Evolutionary conservation across 2,888 invertebrate species (phyloP), one percentile per base, ranked within the genome.

Genomic region (Ophion obscuratus): DNA sequence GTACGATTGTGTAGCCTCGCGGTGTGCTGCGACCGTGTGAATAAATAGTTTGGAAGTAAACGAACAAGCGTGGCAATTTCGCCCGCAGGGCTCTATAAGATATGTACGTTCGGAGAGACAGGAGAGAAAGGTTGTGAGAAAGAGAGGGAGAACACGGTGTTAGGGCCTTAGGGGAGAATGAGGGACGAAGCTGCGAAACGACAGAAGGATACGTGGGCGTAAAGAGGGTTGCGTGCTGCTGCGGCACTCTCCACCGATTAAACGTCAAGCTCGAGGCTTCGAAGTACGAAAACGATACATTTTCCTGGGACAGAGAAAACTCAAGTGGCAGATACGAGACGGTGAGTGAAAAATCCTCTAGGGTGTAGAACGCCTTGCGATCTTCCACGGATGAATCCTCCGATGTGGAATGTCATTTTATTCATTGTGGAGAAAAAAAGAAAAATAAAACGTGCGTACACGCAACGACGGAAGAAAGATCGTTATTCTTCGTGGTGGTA

Each of bases 1-100:
- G 75, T 78, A 85, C 81, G 78, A 76, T 75, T 57, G 59, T 11
- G 66, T n/a, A 40, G 61, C 24, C 77, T 47, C 36, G 64, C 53
- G 3, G 53, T 20, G 59, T 64, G 64, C 57, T 70, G 66, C 64
- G 44, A 27, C 64, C 57, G 64, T 74, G 85, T 85, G 82, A 82
- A 85, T 82, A 82, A 85, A 85, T 82, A 79, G 70, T 67, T 70
- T 40, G 61, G 76, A 82, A 77, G 75, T 85, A 79, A 82, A 71
- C 61, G 82, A 82, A 76, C 75, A 75, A 66, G 10, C 40, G 66
- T 59, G 70, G 74, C 44, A 77, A 77, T 74, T 62, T 74, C 27
- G 36, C 71, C 77, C 64, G 2, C 53, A 17, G 64, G 53, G 17
- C 14, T 59, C n/a, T 17, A n/a, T 27, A 62, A 62, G 62, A 75